These are phyloP conservation scores for Nixonia krombeini DNA, from an alignment of 1,140 invertebrate genomes.

Conservation along the genomic window DNA sequence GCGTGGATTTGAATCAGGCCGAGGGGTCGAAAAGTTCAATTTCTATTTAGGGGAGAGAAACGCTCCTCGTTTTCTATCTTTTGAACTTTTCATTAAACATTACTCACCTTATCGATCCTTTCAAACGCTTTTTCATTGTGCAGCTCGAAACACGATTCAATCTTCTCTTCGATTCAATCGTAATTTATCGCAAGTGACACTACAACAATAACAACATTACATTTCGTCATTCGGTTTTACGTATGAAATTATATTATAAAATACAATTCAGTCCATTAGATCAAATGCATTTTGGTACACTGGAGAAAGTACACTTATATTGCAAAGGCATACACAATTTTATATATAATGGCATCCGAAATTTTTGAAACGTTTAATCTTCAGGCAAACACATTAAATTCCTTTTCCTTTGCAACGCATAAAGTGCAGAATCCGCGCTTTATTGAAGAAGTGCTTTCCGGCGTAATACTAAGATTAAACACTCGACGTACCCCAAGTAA, in stretches of 20 bases:
- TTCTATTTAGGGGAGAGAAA: slow-evolving; percentile 19
- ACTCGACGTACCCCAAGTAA: slow-evolving; percentile 48
- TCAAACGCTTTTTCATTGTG: too few species aligned
- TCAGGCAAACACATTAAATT: neutral
- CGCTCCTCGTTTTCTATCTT: slow-evolving; percentile 18
- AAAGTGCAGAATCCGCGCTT: slow-evolving; percentile 12
- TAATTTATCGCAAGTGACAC: slow-evolving; percentile 1
- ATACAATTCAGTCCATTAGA: too few species aligned
- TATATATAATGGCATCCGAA: neutral
- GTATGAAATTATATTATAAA: too few species aligned
- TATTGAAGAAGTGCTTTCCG: slow-evolving; percentile 56
- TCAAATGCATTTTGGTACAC: too few species aligned
- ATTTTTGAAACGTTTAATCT: neutral
- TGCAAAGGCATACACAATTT: too few species aligned
- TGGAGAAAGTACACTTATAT: too few species aligned
- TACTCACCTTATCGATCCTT: neutral
- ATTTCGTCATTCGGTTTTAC: neutral
- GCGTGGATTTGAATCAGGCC: slow-evolving; percentile 58
- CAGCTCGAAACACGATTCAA: too few species aligned
- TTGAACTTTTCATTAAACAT: slow-evolving; percentile 12
- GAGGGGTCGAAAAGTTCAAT: slow-evolving; percentile 31
- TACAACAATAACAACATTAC: neutral
- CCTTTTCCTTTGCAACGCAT: neutral
- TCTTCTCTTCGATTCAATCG: slow-evolving; percentile 13
- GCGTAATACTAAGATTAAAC: slow-evolving; percentile 65